Conservation (phyloP, 2,888 invertebrate genomes). For the Drosophila nigritarsus region DNA sequence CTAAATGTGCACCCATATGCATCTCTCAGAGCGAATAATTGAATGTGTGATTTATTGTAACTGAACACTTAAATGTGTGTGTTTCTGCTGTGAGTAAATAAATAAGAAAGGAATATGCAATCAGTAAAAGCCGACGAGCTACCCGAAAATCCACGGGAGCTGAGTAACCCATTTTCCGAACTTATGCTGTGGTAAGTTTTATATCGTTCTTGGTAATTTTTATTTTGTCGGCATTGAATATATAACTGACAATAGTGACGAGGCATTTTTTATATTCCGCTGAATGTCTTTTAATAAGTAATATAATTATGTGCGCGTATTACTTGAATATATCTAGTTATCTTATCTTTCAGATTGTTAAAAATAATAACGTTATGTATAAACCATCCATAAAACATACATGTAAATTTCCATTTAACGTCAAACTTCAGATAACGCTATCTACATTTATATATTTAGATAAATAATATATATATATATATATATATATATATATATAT, state of each 20-base stretch:
- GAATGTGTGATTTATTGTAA: slow-evolving; percentile 10
- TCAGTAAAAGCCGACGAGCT: slow-evolving; percentile 84
- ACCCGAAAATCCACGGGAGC: slow-evolving; percentile 86
- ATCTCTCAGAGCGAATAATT: slow-evolving; percentile 1
- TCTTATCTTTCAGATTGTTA: slow-evolving; percentile 31
- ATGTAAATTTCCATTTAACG: neutral
- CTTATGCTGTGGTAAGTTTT: slow-evolving; percentile 87
- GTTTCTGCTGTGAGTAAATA: slow-evolving; percentile 19
- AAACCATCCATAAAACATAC: neutral
- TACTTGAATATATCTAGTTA: slow-evolving; percentile 16
- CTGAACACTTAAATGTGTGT: slow-evolving; percentile 7
- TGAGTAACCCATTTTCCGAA: slow-evolving; percentile 87
- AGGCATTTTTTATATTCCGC: neutral
- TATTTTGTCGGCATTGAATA: neutral
- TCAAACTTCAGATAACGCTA: neutral
- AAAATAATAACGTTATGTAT: slow-evolving; percentile 7
- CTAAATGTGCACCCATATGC: slow-evolving; percentile 1
- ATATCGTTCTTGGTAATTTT: neutral
- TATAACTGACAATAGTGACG: slow-evolving; percentile 1
- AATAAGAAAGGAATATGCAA: slow-evolving; percentile 74
- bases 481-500: neutral
- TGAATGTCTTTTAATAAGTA: neutral
- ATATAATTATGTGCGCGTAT: neutral
- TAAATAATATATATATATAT: neutral
- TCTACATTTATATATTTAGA: neutral